Percentiles rank a stretch among this genome's conserved stretches.
Conservation (phyloP, 2,113 vertebrate species). For the Cyprinodon brontotheroides region DNA sequence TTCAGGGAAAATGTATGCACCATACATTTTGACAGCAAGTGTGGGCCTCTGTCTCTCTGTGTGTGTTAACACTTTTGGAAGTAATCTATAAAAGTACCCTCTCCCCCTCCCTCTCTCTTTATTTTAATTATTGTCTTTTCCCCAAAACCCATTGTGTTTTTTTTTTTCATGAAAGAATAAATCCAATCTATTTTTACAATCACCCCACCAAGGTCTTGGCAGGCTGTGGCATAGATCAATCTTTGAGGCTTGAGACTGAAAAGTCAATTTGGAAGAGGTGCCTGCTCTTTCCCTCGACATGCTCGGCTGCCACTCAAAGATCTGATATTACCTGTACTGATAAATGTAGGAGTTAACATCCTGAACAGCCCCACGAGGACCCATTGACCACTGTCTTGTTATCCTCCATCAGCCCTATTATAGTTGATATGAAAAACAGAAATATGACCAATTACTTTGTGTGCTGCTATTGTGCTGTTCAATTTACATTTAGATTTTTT, state of each 20-base stretch:
- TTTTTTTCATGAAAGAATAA: slow-evolving; percentile 48
- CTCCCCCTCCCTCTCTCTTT: slow-evolving; percentile 4
- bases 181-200: slow-evolving; percentile 56
- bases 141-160: not conserved
- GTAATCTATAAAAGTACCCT: slow-evolving; percentile 47
- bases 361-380: slow-evolving; percentile 5
- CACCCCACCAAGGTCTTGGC: slow-evolving; percentile 30
- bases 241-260: slow-evolving; percentile 28
- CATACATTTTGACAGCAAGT: not conserved
- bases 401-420: not conserved
- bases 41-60: not conserved
- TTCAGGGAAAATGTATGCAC: not conserved
- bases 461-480: not conserved
- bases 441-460: too few relatives aligned
- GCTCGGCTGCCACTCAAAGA: slow-evolving; percentile 51
- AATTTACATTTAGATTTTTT: slow-evolving; percentile 8
- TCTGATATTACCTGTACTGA: slow-evolving; percentile 40
- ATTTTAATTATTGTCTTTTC: slow-evolving; percentile 23
- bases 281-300: slow-evolving; percentile 34
- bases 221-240: slow-evolving; percentile 47
- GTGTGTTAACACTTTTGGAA: slow-evolving; percentile 8
- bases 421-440: not conserved
- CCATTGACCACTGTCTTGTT: not conserved
- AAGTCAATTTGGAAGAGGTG: slow-evolving; percentile 55
- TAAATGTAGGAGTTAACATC: slow-evolving; percentile 21